Conservation (phyloP, 1,140 invertebrate species). For the Leptopilina boulardi region DNA sequence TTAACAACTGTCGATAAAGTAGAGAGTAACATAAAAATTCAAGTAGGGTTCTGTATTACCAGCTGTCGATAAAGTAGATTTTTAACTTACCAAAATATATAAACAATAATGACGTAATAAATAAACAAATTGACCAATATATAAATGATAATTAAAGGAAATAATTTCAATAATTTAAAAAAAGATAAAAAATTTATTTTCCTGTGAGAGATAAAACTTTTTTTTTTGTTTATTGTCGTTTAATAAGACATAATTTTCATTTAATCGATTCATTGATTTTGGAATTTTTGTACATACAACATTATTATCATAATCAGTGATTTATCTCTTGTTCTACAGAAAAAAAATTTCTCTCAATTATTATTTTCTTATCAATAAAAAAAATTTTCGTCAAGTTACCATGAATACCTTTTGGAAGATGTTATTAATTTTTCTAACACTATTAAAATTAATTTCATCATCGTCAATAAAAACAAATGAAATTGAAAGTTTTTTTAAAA, state of each 20-base stretch:
- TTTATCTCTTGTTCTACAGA: not conserved
- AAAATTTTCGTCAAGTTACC: not conserved
- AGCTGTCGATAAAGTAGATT: no score
- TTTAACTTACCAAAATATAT: no score
- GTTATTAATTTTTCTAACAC: not conserved
- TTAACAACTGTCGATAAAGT: no score
- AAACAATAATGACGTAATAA: no score
- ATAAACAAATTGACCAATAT: no score
- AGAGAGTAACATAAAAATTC: no score
- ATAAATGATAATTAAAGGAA: no score
- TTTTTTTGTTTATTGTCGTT: no score
- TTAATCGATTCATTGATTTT: not conserved
- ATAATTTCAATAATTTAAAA: not conserved
- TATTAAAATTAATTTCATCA: not conserved
- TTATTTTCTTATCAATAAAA: not conserved
- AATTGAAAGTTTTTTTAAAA: not conserved
- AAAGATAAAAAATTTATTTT: no score
- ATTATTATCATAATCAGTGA: not conserved
- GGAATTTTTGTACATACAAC: not conserved
- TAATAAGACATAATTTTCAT: not conserved
- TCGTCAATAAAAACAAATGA: not conserved
- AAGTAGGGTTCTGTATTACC: no score
- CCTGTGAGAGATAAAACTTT: no score
- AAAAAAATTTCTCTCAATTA: not conserved
- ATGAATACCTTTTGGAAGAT: not conserved